phyloP scores from a whole-genome alignment of 2,113 vertebrate species.

The Edolisoma coerulescens region DNA sequence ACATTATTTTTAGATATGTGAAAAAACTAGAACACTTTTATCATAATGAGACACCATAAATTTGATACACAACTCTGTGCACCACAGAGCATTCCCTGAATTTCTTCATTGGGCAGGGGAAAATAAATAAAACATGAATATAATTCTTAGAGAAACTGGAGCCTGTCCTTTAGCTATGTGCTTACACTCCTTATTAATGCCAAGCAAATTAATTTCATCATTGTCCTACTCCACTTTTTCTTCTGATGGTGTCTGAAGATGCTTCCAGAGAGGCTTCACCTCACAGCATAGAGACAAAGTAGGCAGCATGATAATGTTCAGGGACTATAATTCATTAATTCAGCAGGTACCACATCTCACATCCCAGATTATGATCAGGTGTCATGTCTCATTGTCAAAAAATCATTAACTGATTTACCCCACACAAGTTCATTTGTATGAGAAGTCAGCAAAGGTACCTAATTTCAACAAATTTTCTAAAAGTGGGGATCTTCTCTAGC shows the following conservation, averaged over 20 bases:
- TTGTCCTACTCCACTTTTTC: not conserved
- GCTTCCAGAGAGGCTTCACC: not conserved
- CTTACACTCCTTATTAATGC: not conserved
- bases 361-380: not conserved
- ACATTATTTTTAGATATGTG: not conserved
- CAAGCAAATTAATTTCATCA: not conserved
- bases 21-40: not conserved
- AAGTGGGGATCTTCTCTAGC: not conserved
- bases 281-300: not conserved
- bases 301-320: rapidly evolving
- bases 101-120: not conserved
- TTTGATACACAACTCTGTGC: not conserved
- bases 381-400: not conserved
- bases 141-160: not conserved
- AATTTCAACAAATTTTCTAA: not conserved
- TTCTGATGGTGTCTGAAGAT: not conserved
- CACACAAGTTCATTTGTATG: not conserved
- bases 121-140: not conserved
- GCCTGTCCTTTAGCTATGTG: not conserved
- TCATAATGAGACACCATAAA: not conserved
- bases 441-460: not conserved
- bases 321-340: not conserved
- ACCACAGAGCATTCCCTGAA: not conserved
- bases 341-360: not conserved
- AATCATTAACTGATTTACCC: not conserved